phyloP scores from a whole-genome alignment of 2,797 vertebrate genomes.

The Coccyzus lansbergi region DNA sequence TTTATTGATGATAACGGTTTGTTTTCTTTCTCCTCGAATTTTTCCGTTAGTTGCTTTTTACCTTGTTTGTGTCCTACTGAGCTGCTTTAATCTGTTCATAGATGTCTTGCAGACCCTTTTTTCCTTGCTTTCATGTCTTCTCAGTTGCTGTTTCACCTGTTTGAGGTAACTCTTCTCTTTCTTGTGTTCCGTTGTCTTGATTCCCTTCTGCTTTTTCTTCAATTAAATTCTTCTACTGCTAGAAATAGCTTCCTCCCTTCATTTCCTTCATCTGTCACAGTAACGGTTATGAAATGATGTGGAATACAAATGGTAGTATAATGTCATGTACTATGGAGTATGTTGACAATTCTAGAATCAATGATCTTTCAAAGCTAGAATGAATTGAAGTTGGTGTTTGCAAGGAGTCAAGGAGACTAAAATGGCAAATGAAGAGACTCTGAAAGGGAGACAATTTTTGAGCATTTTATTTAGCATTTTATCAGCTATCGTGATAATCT shows the following conservation, averaged over 20 bases:
- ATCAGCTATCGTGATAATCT: neutral
- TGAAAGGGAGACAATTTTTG: neutral
- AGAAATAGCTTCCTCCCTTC: no score
- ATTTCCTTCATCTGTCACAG: no score
- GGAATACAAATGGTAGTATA: neutral
- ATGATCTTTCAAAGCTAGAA: neutral
- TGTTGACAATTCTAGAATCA: neutral
- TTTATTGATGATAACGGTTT: neutral
- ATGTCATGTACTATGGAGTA: accelerated
- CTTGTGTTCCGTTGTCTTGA: neutral
- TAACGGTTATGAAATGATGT: neutral
- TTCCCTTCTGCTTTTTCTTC: neutral
- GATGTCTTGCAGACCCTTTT: neutral
- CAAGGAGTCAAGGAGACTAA: neutral
- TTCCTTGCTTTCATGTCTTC: neutral
- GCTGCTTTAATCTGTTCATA: neutral
- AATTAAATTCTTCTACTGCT: neutral
- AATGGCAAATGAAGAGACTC: neutral
- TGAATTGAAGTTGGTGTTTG: neutral
- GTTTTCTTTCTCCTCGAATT: neutral
- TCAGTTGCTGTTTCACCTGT: neutral
- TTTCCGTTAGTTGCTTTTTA: neutral
- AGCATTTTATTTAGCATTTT: neutral
- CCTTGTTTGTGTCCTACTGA: neutral
- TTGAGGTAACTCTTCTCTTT: neutral